Conservation (phyloP, 2,797 vertebrate species). For the Pseudochromis fuscus region DNA sequence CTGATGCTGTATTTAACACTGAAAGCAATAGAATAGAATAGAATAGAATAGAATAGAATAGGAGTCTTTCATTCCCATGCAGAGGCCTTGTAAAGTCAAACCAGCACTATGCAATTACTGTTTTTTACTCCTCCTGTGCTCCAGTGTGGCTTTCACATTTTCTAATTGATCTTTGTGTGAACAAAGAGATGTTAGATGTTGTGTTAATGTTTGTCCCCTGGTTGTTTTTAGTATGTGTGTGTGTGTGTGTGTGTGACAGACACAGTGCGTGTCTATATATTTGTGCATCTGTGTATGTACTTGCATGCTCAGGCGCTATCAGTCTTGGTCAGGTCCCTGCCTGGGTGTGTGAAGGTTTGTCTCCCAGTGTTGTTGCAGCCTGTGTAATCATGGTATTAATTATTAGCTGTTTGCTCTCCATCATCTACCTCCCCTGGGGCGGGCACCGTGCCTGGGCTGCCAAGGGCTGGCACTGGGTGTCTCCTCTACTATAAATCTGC, state of each 20-base stretch:
- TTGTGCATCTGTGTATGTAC: slow-evolving; percentile 68
- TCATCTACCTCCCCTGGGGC: slow-evolving; percentile 82
- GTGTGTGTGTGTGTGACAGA: slow-evolving; percentile 18
- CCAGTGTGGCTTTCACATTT: slow-evolving; percentile 58
- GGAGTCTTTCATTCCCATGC: slow-evolving; percentile 33
- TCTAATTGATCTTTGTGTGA: slow-evolving; percentile 70
- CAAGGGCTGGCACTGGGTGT: slow-evolving; percentile 77
- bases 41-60: slow-evolving; percentile 28
- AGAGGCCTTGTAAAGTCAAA: slow-evolving; percentile 60
- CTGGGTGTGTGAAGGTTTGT: slow-evolving; percentile 78
- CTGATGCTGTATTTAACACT: slow-evolving; percentile 33
- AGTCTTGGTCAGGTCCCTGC: slow-evolving; percentile 83
- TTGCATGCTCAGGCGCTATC: slow-evolving; percentile 77
- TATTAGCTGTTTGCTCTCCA: slow-evolving; percentile 88
- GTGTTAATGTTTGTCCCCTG: slow-evolving; percentile 38
- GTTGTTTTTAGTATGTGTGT: slow-evolving; percentile 11
- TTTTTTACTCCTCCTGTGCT: slow-evolving; percentile 58
- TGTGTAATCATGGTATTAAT: slow-evolving; percentile 88
- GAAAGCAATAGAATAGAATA: slow-evolving; percentile 6
- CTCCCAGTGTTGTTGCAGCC: slow-evolving; percentile 83
- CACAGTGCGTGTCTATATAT: slow-evolving; percentile 30
- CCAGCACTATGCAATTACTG: slow-evolving; percentile 55
- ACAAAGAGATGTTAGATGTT: slow-evolving; percentile 47
- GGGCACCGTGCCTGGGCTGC: slow-evolving; percentile 76
- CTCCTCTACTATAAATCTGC: slow-evolving; percentile 80